Evolutionary conservation across 2,797 vertebrate species (phyloP).

Genomic region (Trachurus trachurus): DNA sequence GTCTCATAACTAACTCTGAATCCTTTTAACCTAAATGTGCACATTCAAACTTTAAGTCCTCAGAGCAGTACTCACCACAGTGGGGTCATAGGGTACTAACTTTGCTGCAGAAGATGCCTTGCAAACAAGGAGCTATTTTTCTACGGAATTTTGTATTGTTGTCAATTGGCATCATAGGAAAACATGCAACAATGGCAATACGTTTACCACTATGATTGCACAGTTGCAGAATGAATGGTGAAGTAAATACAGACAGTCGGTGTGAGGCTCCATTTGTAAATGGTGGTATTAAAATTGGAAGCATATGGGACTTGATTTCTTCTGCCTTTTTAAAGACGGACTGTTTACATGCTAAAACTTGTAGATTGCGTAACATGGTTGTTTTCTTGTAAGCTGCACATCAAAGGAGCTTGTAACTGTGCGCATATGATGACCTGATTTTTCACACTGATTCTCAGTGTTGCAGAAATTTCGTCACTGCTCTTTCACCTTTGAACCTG

Average conservation of each 20-base stretch:
- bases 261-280: background rate
- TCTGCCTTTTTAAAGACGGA: background rate
- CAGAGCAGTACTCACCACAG: background rate
- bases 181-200: background rate
- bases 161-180: background rate
- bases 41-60: background rate
- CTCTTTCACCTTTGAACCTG: slow-evolving; percentile 57
- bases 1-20: background rate
- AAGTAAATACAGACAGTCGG: background rate
- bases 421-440: background rate
- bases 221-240: background rate
- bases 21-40: background rate
- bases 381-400: slow-evolving; percentile 1
- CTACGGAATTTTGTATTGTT: background rate
- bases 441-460: background rate
- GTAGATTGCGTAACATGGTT: slow-evolving; percentile 32
- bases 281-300: background rate
- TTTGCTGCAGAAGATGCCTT: background rate
- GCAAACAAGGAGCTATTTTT: background rate
- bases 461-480: background rate
- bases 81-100: background rate
- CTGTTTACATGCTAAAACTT: slow-evolving; percentile 39
- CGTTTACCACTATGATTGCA: background rate
- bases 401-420: background rate
- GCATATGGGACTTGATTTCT: background rate